phyloP scores from a whole-genome alignment of 2,888 invertebrate genomes.

The Oscheius onirici region DNA sequence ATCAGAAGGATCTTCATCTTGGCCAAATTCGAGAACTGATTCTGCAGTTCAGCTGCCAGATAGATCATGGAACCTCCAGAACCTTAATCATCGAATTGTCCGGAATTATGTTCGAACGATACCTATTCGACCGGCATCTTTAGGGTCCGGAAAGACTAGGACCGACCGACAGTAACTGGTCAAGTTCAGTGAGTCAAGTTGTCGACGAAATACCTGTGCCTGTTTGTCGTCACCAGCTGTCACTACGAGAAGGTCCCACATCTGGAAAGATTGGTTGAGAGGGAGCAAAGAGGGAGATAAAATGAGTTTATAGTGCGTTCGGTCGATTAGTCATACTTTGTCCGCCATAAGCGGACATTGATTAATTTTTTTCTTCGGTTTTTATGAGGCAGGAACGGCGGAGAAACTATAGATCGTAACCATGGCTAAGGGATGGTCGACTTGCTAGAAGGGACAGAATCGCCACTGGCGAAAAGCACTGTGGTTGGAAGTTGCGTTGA shows the following conservation, averaged over 20 bases:
- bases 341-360: no score
- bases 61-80: slow-evolving; percentile 50
- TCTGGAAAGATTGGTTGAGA: slow-evolving; percentile 9
- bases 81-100: slow-evolving; percentile 8
- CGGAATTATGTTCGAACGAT: neutral
- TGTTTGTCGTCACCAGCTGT: slow-evolving; percentile 47
- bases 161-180: neutral
- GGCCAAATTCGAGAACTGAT: neutral
- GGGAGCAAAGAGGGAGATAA: neutral
- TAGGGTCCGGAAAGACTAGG: slow-evolving; percentile 35
- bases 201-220: slow-evolving; percentile 33
- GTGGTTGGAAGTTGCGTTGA: no score
- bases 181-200: slow-evolving; percentile 20
- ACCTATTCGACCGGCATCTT: slow-evolving; percentile 7
- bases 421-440: no score
- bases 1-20: slow-evolving; percentile 70
- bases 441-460: no score
- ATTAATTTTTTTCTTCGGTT: no score
- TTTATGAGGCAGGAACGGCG: no score
- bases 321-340: neutral
- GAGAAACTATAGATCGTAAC: no score
- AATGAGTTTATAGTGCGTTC: neutral
- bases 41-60: slow-evolving; percentile 29
- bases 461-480: no score
- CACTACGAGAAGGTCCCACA: slow-evolving; percentile 50